Conservation (phyloP, 2,888 invertebrate genomes). For the Lasioglossum marginatum region DNA sequence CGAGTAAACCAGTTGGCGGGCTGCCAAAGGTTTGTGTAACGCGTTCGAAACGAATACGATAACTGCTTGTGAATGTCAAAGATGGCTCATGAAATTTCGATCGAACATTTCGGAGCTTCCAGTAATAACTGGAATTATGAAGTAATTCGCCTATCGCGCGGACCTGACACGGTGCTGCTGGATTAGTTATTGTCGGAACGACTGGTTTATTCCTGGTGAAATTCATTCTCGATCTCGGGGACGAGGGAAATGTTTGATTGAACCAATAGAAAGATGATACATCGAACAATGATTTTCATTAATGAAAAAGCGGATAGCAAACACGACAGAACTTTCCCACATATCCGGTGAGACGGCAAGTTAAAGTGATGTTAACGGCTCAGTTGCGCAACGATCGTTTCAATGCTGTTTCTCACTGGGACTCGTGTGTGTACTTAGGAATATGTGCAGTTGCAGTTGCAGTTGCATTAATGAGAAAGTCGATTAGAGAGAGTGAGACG, state of each 20-base stretch:
- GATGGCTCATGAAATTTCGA: conserved; percentile 13
- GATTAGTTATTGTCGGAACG: not conserved
- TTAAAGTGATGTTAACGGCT: conserved; percentile 5
- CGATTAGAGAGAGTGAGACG: conserved; percentile 40
- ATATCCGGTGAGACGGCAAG: conserved; percentile 4
- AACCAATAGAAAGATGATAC: not conserved
- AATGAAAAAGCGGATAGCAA: not conserved
- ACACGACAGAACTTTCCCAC: conserved; percentile 15
- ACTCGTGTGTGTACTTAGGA: conserved; percentile 14
- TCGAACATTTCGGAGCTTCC: not conserved
- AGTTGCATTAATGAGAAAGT: conserved; percentile 45
- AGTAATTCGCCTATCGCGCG: not conserved
- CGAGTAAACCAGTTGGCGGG: conserved; percentile 1
- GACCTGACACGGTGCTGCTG: not conserved
- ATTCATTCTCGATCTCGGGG: not conserved
- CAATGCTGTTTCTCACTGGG: not conserved
- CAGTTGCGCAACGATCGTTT: conserved; percentile 2
- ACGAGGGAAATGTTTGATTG: not conserved
- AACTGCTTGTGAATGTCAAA: conserved; percentile 18
- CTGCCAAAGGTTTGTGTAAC: conserved; percentile 15
- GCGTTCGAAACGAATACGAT: conserved; percentile 1
- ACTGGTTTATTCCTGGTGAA: not conserved
- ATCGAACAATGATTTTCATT: not conserved
- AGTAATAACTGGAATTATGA: conserved; percentile 5
- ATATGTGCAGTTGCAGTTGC: conserved; percentile 23